Percentiles rank a stretch among this genome's conserved stretches.
Evolutionary conservation across 2,113 vertebrate genomes (phyloP).

Genomic region (Chaenocephalus aceratus): DNA sequence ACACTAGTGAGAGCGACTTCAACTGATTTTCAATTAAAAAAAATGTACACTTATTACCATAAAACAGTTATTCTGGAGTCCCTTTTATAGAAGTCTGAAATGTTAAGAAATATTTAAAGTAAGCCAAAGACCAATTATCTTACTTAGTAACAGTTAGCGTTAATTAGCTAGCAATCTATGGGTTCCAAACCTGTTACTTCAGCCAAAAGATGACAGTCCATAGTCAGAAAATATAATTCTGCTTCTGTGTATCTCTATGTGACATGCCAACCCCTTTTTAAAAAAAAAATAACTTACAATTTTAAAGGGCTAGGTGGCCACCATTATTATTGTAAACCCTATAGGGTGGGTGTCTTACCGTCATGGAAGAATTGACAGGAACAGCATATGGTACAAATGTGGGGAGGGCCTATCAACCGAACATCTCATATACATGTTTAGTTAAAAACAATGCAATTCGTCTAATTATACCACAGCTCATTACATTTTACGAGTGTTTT

Average conservation of each 20-base stretch:
- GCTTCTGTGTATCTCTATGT: neutral
- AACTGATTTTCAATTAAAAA: too few relatives aligned
- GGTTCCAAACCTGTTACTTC: neutral
- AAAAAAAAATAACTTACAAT: neutral
- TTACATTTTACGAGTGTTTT: conserved; percentile 40
- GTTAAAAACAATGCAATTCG: neutral
- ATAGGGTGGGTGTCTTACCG: neutral
- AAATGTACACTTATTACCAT: too few relatives aligned
- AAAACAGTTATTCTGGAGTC: too few relatives aligned
- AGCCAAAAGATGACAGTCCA: too few relatives aligned
- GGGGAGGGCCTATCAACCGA: conserved; percentile 7
- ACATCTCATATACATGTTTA: neutral
- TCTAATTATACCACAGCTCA: conserved; percentile 23
- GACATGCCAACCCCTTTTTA: neutral
- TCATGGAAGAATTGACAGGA: neutral
- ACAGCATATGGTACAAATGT: neutral
- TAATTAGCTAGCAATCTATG: neutral
- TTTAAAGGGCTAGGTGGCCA: neutral
- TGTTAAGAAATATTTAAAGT: neutral
- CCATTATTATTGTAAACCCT: neutral
- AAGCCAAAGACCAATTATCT: neutral
- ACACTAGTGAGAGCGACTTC: too few relatives aligned
- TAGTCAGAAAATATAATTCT: neutral
- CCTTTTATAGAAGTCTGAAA: neutral
- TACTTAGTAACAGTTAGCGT: neutral